Conservation (phyloP, 2,797 vertebrate genomes). For the Microcaecilia unicolor region DNA sequence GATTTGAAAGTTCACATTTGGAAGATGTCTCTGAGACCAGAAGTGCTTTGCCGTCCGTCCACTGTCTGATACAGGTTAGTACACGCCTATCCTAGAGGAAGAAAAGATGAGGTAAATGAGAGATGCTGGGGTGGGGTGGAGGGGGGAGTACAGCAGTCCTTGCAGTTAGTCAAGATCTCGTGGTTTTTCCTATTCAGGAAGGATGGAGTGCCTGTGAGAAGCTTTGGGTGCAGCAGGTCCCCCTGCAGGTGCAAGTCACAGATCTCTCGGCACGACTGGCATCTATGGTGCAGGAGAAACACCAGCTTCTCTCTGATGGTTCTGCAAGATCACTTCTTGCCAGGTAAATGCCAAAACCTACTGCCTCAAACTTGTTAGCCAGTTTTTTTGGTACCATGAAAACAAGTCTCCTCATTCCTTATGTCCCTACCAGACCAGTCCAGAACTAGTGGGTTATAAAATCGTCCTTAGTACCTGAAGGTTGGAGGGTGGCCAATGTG, state of each 20-base stretch:
- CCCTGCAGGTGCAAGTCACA: constrained; percentile 34
- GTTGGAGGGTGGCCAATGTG: too few species aligned
- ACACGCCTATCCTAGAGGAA: too few species aligned
- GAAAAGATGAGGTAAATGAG: too few species aligned
- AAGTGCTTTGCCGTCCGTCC: constrained; percentile 50
- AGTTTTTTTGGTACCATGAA: too few species aligned
- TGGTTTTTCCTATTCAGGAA: too few species aligned
- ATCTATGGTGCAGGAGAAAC: constrained; percentile 23
- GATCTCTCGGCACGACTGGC: constrained; percentile 37
- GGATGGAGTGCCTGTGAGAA: constrained; percentile 59
- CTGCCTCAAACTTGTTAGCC: neutral
- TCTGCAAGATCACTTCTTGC: neutral
- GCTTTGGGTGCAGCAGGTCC: constrained; percentile 42
- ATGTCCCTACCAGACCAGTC: too few species aligned
- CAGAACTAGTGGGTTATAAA: too few species aligned
- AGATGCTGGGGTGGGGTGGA: too few species aligned
- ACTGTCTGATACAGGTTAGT: constrained; percentile 54
- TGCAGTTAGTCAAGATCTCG: too few species aligned
- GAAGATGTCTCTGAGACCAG: constrained; percentile 48
- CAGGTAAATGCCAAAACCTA: neutral
- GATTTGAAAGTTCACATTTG: constrained; percentile 45
- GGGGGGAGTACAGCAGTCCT: too few species aligned
- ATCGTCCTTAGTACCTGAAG: too few species aligned
- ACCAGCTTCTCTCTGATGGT: neutral
- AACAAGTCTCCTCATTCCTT: too few species aligned